A percentile compares a stretch with the other conserved stretches of the same genome.
Evolutionary conservation across 1,140 invertebrate genomes (phyloP).

Genomic region (Cryptotermes secundus): DNA sequence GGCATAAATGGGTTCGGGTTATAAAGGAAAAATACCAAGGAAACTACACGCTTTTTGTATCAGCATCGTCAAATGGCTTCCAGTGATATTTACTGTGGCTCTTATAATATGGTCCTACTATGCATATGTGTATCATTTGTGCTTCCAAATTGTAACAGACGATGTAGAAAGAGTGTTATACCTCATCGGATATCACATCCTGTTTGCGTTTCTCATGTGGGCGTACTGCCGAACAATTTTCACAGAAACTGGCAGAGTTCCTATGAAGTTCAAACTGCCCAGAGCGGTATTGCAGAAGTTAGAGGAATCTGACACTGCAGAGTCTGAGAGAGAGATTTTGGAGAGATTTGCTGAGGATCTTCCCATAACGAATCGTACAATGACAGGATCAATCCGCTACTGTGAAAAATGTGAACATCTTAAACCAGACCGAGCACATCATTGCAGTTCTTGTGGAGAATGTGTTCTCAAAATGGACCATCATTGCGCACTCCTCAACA

Average conservation of each 20-base stretch:
- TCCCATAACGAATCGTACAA: slow-evolving; percentile 72
- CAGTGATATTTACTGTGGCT: too few species aligned
- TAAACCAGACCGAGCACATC: slow-evolving; percentile 95
- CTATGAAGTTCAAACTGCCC: slow-evolving; percentile 80
- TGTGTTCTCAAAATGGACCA: slow-evolving; percentile 99
- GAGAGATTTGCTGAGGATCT: slow-evolving; percentile 80
- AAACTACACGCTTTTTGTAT: too few species aligned
- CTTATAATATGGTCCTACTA: too few species aligned
- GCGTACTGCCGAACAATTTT: slow-evolving; percentile 94
- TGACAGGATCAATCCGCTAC: slow-evolving; percentile 77
- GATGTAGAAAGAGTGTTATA: too few species aligned
- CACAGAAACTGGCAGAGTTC: slow-evolving; percentile 76
- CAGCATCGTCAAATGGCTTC: too few species aligned
- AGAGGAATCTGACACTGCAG: slow-evolving; percentile 71
- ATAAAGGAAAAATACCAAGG: too few species aligned
- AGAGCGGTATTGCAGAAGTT: slow-evolving; percentile 73
- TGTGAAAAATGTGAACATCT: slow-evolving; percentile 93
- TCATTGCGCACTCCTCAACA: slow-evolving; percentile 99
- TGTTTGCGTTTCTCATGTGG: slow-evolving; percentile 87
- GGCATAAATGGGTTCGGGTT: too few species aligned
- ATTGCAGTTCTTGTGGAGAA: slow-evolving; percentile 91
- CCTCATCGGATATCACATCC: slow-evolving; percentile 83
- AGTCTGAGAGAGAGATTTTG: slow-evolving; percentile 72
- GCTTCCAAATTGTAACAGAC: too few species aligned
- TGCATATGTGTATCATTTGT: too few species aligned